phyloP scores from a whole-genome alignment of 2,113 vertebrate species.

The Proteles cristata region DNA sequence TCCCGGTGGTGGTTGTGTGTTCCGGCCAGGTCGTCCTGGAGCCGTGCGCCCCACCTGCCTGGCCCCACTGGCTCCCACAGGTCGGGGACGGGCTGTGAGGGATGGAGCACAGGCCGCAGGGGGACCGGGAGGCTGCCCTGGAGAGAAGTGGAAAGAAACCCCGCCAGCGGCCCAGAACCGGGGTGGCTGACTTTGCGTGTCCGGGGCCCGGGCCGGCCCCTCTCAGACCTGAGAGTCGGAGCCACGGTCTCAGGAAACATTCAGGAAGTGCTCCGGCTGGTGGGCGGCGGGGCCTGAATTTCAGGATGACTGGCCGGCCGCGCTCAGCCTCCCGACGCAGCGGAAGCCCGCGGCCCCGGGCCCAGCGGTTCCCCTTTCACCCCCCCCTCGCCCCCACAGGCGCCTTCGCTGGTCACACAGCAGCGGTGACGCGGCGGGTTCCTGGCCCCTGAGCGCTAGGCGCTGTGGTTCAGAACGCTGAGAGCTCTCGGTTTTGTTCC shows the following conservation, averaged over 20 bases:
- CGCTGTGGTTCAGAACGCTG: background rate
- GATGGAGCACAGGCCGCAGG: fast-evolving
- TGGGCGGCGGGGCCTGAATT: background rate
- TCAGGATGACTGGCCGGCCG: background rate
- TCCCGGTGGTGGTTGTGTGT: background rate
- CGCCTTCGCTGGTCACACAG: background rate
- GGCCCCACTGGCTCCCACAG: background rate
- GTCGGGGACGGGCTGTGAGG: background rate
- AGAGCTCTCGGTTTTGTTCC: too few species aligned
- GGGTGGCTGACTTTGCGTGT: fast-evolving
- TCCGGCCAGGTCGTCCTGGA: fast-evolving
- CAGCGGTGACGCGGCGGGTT: fast-evolving
- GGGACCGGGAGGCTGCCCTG: background rate
- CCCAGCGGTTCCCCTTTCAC: constrained; percentile 61
- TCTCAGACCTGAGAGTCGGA: background rate
- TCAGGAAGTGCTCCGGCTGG: background rate
- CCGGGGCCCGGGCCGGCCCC: background rate
- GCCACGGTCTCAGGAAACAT: background rate
- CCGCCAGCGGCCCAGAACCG: fast-evolving
- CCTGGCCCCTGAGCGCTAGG: background rate
- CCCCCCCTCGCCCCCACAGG: constrained; percentile 10
- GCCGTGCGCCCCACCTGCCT: fast-evolving
- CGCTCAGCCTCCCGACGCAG: background rate
- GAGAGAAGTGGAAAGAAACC: background rate
- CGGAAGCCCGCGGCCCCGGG: background rate